Percentiles rank a stretch among this genome's conserved stretches.
These are phyloP conservation scores for Dryocosmus kuriphilus DNA, from an alignment of 2,888 invertebrate genomes.

Conservation along the genomic window DNA sequence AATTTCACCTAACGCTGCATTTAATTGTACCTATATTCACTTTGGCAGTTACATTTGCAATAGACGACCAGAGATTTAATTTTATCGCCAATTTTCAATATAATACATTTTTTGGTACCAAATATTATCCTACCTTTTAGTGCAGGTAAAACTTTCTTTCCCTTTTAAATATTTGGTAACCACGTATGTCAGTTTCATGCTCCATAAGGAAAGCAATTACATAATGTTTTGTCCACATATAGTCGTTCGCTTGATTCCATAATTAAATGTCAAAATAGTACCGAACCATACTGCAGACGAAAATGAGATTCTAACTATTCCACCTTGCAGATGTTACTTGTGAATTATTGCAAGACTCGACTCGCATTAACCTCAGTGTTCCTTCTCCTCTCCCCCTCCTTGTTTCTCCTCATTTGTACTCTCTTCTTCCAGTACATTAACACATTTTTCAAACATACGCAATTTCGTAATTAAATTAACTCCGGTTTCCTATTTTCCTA, in stretches of 20 bases:
- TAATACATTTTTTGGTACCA: too few relatives aligned
- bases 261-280: conserved; percentile 35
- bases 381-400: conserved; percentile 10
- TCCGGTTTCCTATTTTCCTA: background rate
- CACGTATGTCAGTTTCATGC: background rate
- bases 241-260: conserved; percentile 8
- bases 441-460: conserved; percentile 48
- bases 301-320: conserved; percentile 53
- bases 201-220: background rate
- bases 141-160: too few relatives aligned
- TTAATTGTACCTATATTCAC: too few relatives aligned
- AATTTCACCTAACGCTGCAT: too few relatives aligned
- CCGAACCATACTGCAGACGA: conserved; percentile 46
- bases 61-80: too few relatives aligned
- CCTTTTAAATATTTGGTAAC: background rate
- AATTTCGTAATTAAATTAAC: conserved; percentile 1
- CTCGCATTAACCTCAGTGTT: conserved; percentile 46
- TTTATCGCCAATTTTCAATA: too few relatives aligned
- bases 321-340: conserved; percentile 47
- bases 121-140: too few relatives aligned
- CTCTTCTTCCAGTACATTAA: conserved; percentile 39
- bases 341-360: conserved; percentile 54
- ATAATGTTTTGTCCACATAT: conserved; percentile 9
- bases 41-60: too few relatives aligned
- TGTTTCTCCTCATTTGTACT: conserved; percentile 2